Evolutionary conservation across 2,888 invertebrate species (phyloP).

Genomic region (Tenthredo notha): DNA sequence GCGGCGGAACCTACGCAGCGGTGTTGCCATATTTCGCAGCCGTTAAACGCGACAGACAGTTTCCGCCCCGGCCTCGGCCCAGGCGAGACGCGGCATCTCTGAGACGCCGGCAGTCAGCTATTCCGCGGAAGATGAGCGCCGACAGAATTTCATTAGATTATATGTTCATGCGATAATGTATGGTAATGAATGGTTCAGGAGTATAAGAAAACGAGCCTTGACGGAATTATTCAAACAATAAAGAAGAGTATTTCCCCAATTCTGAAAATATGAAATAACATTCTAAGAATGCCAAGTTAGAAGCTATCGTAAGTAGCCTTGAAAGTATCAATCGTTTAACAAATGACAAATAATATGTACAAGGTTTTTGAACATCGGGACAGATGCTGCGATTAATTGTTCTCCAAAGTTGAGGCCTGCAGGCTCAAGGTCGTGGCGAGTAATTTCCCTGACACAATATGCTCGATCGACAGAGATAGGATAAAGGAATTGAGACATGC

Average conservation of each 20-base stretch:
- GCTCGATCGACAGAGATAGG: neutral
- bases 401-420: neutral
- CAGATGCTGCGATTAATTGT: conserved; percentile 10
- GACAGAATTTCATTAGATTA: neutral
- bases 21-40: conserved; percentile 61
- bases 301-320: neutral
- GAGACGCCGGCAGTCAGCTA: conserved; percentile 1
- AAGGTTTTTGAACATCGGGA: neutral
- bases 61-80: conserved; percentile 41
- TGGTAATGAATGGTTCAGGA: neutral
- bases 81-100: neutral
- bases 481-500: neutral
- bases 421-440: conserved; percentile 13
- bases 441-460: neutral
- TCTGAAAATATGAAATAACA: neutral
- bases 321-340: conserved; percentile 1
- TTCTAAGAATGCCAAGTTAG: neutral
- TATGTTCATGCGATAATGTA: neutral
- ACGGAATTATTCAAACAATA: neutral
- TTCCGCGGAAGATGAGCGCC: conserved; percentile 19
- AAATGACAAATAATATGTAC: neutral
- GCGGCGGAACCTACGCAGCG: conserved; percentile 73
- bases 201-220: neutral
- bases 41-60: conserved; percentile 14
- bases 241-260: neutral